A percentile compares a stretch with the other conserved stretches of the same genome.
Evolutionary conservation across 2,888 invertebrate species (phyloP).

Genomic region (Villa cingulata): DNA sequence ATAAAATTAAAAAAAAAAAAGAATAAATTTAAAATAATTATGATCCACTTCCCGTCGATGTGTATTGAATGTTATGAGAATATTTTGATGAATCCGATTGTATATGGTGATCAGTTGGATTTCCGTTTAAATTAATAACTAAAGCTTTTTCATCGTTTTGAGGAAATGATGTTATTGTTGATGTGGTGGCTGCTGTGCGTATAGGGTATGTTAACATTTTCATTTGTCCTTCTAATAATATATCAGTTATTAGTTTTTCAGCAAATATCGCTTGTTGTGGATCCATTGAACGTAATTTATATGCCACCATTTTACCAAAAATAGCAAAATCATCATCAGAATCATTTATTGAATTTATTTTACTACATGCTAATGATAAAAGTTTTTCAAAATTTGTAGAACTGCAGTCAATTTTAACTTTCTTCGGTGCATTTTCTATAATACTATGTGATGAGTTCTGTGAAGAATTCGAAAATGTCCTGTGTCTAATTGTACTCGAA

Average conservation of each 20-base stretch:
- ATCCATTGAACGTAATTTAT: conserved; percentile 32
- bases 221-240: conserved; percentile 34
- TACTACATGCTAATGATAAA: conserved; percentile 28
- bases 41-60: too few species aligned
- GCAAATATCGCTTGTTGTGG: conserved; percentile 29
- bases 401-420: conserved; percentile 26
- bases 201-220: conserved; percentile 23
- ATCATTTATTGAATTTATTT: conserved; percentile 19
- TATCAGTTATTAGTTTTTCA: conserved; percentile 32
- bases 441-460: conserved; percentile 8
- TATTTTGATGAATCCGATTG: too few species aligned
- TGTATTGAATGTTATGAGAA: too few species aligned
- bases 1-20: too few species aligned
- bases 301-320: conserved; percentile 33
- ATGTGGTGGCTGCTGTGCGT: not conserved
- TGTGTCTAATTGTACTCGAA: conserved; percentile 8
- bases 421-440: conserved; percentile 19
- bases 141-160: too few species aligned
- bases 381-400: conserved; percentile 29
- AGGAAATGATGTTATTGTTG: conserved; percentile 1
- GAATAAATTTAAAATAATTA: too few species aligned
- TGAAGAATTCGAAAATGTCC: conserved; percentile 7
- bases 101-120: too few species aligned
- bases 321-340: conserved; percentile 28
- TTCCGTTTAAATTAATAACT: too few species aligned